Base-by-base conservation (phyloP, 2,797 vertebrate genomes). In the Tapirus indicus region DNA sequence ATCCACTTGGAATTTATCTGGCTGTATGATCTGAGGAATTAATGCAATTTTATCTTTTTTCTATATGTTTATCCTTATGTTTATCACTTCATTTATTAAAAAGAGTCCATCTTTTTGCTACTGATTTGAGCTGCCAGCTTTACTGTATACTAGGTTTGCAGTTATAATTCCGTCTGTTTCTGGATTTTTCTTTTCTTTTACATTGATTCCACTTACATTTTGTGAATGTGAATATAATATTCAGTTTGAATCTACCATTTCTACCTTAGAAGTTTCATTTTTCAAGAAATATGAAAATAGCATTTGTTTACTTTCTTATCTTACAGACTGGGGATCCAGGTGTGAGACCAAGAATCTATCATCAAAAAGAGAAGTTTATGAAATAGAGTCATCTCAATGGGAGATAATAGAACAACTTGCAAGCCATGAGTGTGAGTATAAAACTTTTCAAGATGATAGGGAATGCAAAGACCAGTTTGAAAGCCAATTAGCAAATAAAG, bases 401-500 rank as follows among this genome's bases (percentile, higher is more conserved):
- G 38, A 94, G n/a, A 94, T 47, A 88, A 58, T 12, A 87, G 72
- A 74, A 54, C 38, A 72, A 58, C n/a, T 91, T 54, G 62, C 27
- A 88, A 75, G 32, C 49, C 7, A 18, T 83, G 52, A 82, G 54
- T 29, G 23, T 21, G 66, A 88, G 7, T 91, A 58, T 32, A 82
- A 56, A 56, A 38, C 32, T 82, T 56, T 92, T 62, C 62, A 41
- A 74, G 77, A 82, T 71, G 20, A 56, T 38, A 58, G 56, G 32
- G 49, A 88, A 75, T 38, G 14, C 3, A n/a, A 35, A 82, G 77
- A 82, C 18, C 41, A 75, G 32, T 49, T 49, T 88, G 84, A 75
- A 95, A 75, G 60, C 21, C 84, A 92, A 29, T 38, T 75, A 71
- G 49, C 32, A 74, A 92, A 75, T 92, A 68, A 92, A 88, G 68